A percentile compares a stretch with the other conserved stretches of the same genome.
phyloP scores from a whole-genome alignment of 1,140 invertebrate genomes.

The Streblospio benedicti region DNA sequence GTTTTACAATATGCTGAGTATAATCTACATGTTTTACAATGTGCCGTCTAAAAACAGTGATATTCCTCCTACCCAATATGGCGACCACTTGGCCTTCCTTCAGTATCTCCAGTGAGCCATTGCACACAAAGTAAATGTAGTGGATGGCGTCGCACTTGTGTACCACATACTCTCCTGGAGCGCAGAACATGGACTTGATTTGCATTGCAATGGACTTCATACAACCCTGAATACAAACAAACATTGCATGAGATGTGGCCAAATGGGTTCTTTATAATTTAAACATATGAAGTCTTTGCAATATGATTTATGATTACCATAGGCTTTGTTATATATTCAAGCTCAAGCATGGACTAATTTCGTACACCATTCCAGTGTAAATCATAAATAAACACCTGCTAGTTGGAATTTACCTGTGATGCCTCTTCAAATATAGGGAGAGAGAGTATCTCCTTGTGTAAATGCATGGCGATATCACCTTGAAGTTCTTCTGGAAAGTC shows the following conservation, averaged over 20 bases:
- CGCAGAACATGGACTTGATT: slow-evolving; percentile 39
- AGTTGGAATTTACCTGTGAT: slow-evolving; percentile 46
- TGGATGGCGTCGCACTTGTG: slow-evolving; percentile 42
- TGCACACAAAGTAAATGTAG: slow-evolving; percentile 44
- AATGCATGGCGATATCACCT: slow-evolving; percentile 89
- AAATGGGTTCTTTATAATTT: no score
- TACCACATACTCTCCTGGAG: slow-evolving; percentile 42
- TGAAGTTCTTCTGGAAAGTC: slow-evolving; percentile 92
- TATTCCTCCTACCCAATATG: slow-evolving; percentile 33
- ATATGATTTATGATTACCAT: no score
- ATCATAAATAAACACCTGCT: slow-evolving; percentile 37
- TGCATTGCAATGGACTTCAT: slow-evolving; percentile 18
- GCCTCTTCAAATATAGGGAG: slow-evolving; percentile 84
- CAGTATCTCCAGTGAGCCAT: slow-evolving; percentile 43
- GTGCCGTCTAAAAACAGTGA: no score
- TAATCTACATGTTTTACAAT: no score
- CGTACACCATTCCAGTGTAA: no score
- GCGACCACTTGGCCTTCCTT: slow-evolving; percentile 44
- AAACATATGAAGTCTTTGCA: no score
- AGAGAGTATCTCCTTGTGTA: slow-evolving; percentile 86
- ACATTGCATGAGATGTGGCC: no score
- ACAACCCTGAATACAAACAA: no score
- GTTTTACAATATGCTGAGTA: no score
- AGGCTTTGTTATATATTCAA: no score
- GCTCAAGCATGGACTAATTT: no score